A percentile compares a stretch with the other conserved stretches of the same genome.
phyloP scores from a whole-genome alignment of 2,797 vertebrate species.

The Melopsittacus undulatus region DNA sequence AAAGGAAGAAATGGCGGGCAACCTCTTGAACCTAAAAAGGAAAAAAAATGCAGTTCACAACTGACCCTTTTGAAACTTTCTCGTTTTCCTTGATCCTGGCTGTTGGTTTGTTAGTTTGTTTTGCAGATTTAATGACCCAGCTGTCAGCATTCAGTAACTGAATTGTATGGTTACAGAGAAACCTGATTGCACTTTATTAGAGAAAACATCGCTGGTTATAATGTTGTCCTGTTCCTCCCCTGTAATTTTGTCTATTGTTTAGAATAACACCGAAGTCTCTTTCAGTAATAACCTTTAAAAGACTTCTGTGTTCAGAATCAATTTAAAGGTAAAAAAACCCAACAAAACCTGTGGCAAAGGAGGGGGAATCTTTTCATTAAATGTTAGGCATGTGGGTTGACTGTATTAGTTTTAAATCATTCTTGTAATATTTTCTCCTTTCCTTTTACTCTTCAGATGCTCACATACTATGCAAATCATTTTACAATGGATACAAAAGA shows the following conservation, averaged over 20 bases:
- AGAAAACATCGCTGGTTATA: conserved; percentile 59
- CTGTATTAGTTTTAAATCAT: conserved; percentile 74
- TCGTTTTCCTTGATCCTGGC: conserved; percentile 70
- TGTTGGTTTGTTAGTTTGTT: conserved; percentile 63
- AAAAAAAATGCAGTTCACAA: conserved; percentile 54
- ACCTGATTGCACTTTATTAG: conserved; percentile 66
- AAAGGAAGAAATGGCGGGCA: conserved; percentile 90
- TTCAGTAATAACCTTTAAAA: conserved; percentile 68
- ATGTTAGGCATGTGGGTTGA: conserved; percentile 69
- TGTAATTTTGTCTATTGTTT: conserved; percentile 65
- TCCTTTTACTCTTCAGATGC: conserved; percentile 70
- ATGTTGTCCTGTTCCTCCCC: conserved; percentile 64
- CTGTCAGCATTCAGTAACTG: conserved; percentile 62
- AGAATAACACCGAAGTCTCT: conserved; percentile 65
- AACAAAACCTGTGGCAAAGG: conserved; percentile 58
- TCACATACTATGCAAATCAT: conserved; percentile 76
- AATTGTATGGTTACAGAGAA: conserved; percentile 67
- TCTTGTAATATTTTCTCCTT: conserved; percentile 72
- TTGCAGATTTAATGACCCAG: conserved; percentile 65
- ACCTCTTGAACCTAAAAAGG: conserved; percentile 90
- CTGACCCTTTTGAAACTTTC: conserved; percentile 67
- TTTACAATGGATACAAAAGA: conserved; percentile 75
- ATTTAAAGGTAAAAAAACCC: conserved; percentile 27
- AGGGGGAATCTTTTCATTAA: conserved; percentile 71
- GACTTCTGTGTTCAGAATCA: conserved; percentile 60